Conservation (phyloP, 2,888 invertebrate genomes). For the Yponomeuta plumbellus region DNA sequence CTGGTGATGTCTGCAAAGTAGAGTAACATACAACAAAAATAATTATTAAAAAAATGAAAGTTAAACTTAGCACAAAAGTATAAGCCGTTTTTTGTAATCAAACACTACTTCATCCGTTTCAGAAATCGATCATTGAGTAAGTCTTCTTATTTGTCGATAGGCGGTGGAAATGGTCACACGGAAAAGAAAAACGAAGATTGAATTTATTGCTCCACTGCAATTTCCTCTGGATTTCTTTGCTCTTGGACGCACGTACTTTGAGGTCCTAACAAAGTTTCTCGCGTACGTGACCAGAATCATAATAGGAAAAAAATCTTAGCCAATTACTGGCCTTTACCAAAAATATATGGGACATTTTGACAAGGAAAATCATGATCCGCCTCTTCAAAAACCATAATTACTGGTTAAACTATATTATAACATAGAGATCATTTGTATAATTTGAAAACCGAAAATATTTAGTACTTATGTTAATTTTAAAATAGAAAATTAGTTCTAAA, state of each 20-base stretch:
- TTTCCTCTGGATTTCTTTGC: constrained; percentile 9
- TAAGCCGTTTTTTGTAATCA: no score
- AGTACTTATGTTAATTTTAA: no score
- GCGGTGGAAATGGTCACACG: neutral
- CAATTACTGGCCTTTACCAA: neutral
- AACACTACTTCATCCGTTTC: no score
- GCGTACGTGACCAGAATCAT: constrained; percentile 41
- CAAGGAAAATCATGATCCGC: neutral
- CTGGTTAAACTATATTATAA: neutral
- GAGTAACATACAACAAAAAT: no score
- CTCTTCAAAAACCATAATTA: neutral
- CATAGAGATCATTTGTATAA: neutral
- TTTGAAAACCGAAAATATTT: no score
- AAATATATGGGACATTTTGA: neutral
- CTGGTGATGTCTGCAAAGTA: no score
- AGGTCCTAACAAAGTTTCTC: constrained; percentile 16
- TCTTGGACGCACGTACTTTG: neutral
- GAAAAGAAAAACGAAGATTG: neutral
- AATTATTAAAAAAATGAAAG: no score
- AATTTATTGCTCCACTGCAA: constrained; percentile 1
- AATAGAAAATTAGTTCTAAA: no score
- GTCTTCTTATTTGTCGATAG: no score
- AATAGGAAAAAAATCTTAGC: neutral
- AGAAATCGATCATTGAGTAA: no score
- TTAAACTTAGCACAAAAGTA: no score